Evolutionary conservation across 2,113 vertebrate genomes (phyloP).

Genomic region (Phoenicopterus ruber): DNA sequence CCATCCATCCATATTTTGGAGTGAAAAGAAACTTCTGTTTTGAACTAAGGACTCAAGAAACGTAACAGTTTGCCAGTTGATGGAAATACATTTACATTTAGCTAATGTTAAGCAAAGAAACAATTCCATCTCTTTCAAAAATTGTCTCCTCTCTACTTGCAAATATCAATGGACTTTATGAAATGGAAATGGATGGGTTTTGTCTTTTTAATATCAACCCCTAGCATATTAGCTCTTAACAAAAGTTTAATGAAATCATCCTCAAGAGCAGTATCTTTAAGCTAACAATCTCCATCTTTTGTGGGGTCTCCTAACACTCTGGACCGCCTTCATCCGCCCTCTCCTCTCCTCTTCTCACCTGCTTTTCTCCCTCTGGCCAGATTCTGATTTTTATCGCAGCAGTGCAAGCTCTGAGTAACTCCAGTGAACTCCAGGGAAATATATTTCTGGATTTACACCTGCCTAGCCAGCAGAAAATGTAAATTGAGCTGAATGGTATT

Average conservation of each 20-base stretch:
- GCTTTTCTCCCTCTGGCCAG: neutral
- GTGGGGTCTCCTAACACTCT: neutral
- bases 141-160: neutral
- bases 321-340: neutral
- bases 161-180: neutral
- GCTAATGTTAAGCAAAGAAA: neutral
- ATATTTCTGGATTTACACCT: neutral
- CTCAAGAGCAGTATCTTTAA: neutral
- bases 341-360: neutral
- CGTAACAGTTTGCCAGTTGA: neutral
- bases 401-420: neutral
- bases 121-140: neutral
- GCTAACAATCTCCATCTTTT: neutral
- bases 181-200: neutral
- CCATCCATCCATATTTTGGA: neutral
- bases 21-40: neutral
- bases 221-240: neutral
- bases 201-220: neutral
- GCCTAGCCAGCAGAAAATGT: constrained; percentile 5
- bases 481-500: neutral
- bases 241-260: constrained; percentile 10
- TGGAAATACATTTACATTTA: neutral
- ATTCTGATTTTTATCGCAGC: neutral
- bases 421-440: constrained; percentile 16
- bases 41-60: neutral